Percentiles rank a stretch among this genome's conserved stretches.
Conservation (phyloP, 2,797 vertebrate genomes). For the Fistularia commersonii region DNA sequence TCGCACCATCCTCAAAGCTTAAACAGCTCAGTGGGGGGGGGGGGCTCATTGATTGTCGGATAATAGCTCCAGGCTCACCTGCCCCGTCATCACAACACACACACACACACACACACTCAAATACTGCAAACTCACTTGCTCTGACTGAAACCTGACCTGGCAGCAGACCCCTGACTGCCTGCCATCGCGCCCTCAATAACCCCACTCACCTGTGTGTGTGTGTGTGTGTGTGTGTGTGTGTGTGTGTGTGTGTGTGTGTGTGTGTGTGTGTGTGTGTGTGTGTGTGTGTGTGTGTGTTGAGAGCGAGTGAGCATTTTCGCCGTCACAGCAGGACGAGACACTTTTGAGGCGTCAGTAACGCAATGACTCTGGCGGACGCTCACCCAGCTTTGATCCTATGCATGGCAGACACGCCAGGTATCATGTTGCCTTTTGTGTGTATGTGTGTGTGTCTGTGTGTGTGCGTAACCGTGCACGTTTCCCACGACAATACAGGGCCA, state of each 20-base stretch:
- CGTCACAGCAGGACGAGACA: constrained; percentile 24
- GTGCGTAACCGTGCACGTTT: constrained; percentile 44
- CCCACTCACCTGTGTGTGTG: constrained; percentile 47
- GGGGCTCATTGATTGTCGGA: constrained; percentile 5
- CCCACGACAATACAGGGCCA: constrained; percentile 12
- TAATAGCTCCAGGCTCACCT: constrained; percentile 26
- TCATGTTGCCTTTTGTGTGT: constrained; percentile 49
- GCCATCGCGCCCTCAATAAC: constrained; percentile 53
- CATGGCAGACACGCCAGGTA: constrained; percentile 23
- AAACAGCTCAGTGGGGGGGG: too few relatives aligned
- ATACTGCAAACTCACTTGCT: constrained; percentile 26
- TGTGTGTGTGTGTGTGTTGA: too few relatives aligned
- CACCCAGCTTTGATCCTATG: too few relatives aligned
- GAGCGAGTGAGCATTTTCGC: too few relatives aligned
- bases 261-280: too few relatives aligned
- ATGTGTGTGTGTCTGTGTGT: too few relatives aligned
- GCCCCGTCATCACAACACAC: constrained; percentile 50
- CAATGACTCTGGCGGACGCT: too few relatives aligned
- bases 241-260: constrained; percentile 1
- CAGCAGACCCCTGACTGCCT: constrained; percentile 50
- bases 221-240: constrained; percentile 1
- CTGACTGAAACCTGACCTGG: constrained; percentile 59
- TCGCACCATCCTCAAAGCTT: constrained; percentile 10
- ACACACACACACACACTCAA: constrained; percentile 11
- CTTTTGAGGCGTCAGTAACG: too few relatives aligned